These are phyloP conservation scores for Danio albolineatus DNA, from an alignment of 2,797 vertebrate species.

Conservation along the genomic window DNA sequence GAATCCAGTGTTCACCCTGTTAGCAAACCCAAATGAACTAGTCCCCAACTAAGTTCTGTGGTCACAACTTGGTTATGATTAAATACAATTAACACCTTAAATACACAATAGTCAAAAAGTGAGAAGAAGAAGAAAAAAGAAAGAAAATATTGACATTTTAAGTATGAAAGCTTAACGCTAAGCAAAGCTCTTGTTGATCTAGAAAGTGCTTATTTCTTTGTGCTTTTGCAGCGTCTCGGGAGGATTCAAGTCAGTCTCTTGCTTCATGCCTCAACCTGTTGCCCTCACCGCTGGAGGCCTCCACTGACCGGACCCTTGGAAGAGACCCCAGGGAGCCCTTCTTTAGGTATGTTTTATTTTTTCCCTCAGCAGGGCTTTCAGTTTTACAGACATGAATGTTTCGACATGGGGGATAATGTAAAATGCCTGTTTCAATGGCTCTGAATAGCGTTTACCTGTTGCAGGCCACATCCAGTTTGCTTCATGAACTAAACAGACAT, in stretches of 20 bases:
- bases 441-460: slow-evolving; percentile 25
- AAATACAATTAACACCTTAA: too few relatives aligned
- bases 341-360: slow-evolving; percentile 86
- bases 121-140: too few relatives aligned
- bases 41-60: too few relatives aligned
- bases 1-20: too few relatives aligned
- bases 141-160: too few relatives aligned
- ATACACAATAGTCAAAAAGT: too few relatives aligned
- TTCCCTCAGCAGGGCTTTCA: slow-evolving; percentile 32
- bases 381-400: slow-evolving; percentile 25
- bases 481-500: slow-evolving; percentile 9
- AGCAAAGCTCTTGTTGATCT: not conserved
- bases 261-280: slow-evolving; percentile 90
- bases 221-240: slow-evolving; percentile 84
- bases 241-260: slow-evolving; percentile 93
- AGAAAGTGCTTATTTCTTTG: not conserved
- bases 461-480: not conserved
- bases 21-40: too few relatives aligned
- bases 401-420: slow-evolving; percentile 32
- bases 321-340: slow-evolving; percentile 78
- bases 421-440: slow-evolving; percentile 30
- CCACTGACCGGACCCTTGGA: slow-evolving; percentile 79
- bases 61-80: too few relatives aligned
- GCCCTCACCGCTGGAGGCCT: slow-evolving; percentile 82
- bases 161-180: too few relatives aligned